Base-by-base conservation (phyloP, 2,888 invertebrate genomes). In the Lordiphosa fenestrarum region DNA sequence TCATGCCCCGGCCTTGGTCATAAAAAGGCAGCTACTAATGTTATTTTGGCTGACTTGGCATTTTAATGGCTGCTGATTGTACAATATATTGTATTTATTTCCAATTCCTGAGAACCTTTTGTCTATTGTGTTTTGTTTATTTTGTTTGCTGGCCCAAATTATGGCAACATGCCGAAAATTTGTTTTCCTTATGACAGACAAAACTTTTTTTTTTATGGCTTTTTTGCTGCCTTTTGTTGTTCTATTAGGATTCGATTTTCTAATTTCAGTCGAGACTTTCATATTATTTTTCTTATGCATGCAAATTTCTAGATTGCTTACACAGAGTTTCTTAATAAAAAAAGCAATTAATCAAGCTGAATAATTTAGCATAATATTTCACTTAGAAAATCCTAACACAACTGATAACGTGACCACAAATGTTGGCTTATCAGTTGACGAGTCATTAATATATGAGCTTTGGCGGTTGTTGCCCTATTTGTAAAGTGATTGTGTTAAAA, bases 51-150 rank as follows among this genome's bases (percentile, higher is more conserved):
- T 51, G 50, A 39, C 53, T 66, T 63, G 81, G 54, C 67, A 76
- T 67, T 76, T 76, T 72, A 76, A 76, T 75, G 84, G 81, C 65
- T 53, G 60, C 52, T 62, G 62, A 76, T 80, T 83, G 73, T 80
- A 54, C 62, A 59, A 61, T 54, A 21, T 39, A 21, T 33, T 33
- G 30, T 35, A 46, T 13, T 47, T 49, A 38, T 49, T 56, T 39
- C 46, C 51, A 52, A 56, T 66, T 41, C 19, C 15, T 15, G 12
- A 50, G 48, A 37, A 56, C 57, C 62, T 46, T 63, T 53, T 38
- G 57, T 46, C 66, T 57, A 65, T 47, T 58, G 60, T 68, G 15
- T 49, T 40, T 56, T 39, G 30, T 30, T 30, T 9, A 9, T 30
- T 30, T 30, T 39, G 6, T 53, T 49, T 55, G 50, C 58, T 59